phyloP scores from a whole-genome alignment of 2,888 invertebrate species.

The Cyclophora albipunctata region DNA sequence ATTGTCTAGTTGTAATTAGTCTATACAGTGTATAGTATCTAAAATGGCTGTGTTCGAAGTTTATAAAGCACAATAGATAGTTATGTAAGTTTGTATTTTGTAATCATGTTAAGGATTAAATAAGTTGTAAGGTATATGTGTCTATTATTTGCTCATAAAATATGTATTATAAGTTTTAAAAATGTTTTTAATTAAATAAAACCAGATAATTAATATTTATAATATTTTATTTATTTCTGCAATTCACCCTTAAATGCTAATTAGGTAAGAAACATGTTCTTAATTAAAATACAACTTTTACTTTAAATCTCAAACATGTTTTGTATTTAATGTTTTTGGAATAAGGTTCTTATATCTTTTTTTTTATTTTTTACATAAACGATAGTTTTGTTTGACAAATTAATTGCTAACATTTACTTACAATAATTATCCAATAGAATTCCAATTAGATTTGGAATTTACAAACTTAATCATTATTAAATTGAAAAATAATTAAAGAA shows the following conservation, averaged over 20 bases:
- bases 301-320: too few relatives aligned
- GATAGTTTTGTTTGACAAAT: too few relatives aligned
- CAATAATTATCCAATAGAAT: too few relatives aligned
- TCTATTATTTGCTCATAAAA: conserved; percentile 1
- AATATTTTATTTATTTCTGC: too few relatives aligned
- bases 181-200: neutral
- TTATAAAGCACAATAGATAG: conserved; percentile 59
- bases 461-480: neutral
- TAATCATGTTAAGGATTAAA: conserved; percentile 22
- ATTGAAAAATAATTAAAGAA: neutral
- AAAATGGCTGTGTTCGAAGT: conserved; percentile 71
- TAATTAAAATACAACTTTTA: too few relatives aligned
- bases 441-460: neutral
- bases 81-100: conserved; percentile 48
- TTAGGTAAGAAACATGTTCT: too few relatives aligned
- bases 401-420: too few relatives aligned
- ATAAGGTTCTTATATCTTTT: too few relatives aligned
- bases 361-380: too few relatives aligned
- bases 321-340: too few relatives aligned
- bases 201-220: too few relatives aligned
- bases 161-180: neutral
- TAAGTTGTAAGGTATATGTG: conserved; percentile 11
- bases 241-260: too few relatives aligned
- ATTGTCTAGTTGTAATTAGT: conserved; percentile 14
- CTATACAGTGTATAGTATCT: conserved; percentile 49